Base-by-base conservation (phyloP, 1,140 invertebrate genomes). In the Leguminivora glycinivorella region DNA sequence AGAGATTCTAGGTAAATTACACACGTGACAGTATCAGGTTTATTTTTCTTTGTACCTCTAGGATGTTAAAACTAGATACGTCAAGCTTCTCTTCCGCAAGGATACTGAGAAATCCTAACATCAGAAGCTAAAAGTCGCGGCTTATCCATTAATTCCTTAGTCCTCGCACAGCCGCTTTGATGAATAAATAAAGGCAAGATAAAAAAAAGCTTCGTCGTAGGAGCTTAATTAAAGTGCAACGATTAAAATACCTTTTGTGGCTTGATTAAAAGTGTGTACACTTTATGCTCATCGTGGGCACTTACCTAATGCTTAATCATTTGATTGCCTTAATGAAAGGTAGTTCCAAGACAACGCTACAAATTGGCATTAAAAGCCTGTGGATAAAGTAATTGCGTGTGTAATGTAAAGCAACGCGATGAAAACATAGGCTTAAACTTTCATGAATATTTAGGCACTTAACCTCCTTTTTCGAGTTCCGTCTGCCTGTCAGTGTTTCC, bases 201-300 rank as follows among this genome's bases (percentile, higher is more conserved):
- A 66, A 74, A 80, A 78, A 80, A 76, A 73, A 73, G 74, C 58
- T 72, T 69, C 60, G 68, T 38, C 72, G 73, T 69, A 60, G 78
- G 68, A 70, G 70, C 78, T 76, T 81, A 78, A 81, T 81, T 81
- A 81, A 78, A 81, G 73, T 75, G 71, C 70, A 75, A 72, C 72
- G 72, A 78, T 80, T 80, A 80, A 80, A 80, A 78, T 71, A 70
- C 70, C 72, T 73, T 75, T 75, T 69, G 77, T 70, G 29, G 72
- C 71, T 79, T 79, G 72, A 79, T 79, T 77, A 79, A 77, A 77
- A 76, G 58, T 63, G 26, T 63, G 26, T 63, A 29, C 58, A 63
- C 58, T 63, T 29, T 63, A 31, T 63, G 58, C 29, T 26, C 14
- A 63, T 63, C 26, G 14, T 29, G n/a, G 58, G 4, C 58, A 29